Evolutionary conservation across 1,140 invertebrate genomes (phyloP).

Genomic region (Drosophila mojavensis): DNA sequence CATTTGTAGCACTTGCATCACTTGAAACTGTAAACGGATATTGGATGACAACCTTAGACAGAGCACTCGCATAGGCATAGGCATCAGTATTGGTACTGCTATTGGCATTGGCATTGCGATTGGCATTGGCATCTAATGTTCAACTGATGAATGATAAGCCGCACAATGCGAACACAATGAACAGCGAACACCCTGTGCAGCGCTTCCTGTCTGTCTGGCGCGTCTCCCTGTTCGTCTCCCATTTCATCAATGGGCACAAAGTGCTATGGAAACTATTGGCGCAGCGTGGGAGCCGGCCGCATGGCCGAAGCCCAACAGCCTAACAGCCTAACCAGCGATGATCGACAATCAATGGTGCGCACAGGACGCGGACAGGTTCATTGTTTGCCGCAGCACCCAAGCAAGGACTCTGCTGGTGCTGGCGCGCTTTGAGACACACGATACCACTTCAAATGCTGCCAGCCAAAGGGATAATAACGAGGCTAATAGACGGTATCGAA

Average conservation of each 20-base stretch:
- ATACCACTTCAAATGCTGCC: conserved; percentile 77
- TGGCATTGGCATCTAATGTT: conserved; percentile 52
- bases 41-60: conserved; percentile 46
- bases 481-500: conserved; percentile 84
- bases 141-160: conserved; percentile 70
- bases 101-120: not conserved
- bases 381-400: conserved; percentile 60
- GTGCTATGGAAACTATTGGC: conserved; percentile 37
- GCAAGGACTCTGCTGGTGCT: conserved; percentile 41
- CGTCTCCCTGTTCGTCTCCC: conserved; percentile 53
- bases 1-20: conserved; percentile 51
- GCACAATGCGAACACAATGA: conserved; percentile 54
- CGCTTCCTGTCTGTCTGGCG: conserved; percentile 62
- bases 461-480: conserved; percentile 78
- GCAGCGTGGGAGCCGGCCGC: conserved; percentile 62
- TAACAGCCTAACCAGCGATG: not conserved
- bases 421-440: conserved; percentile 66
- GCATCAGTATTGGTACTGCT: not conserved
- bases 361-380: conserved; percentile 38
- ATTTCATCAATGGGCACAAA: conserved; percentile 66
- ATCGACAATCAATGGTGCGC: conserved; percentile 28
- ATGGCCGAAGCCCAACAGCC: not conserved
- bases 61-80: not conserved
- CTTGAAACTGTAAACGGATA: conserved; percentile 66
- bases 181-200: conserved; percentile 19